phyloP scores from a whole-genome alignment of 2,797 vertebrate genomes.

The Staurois parvus region DNA sequence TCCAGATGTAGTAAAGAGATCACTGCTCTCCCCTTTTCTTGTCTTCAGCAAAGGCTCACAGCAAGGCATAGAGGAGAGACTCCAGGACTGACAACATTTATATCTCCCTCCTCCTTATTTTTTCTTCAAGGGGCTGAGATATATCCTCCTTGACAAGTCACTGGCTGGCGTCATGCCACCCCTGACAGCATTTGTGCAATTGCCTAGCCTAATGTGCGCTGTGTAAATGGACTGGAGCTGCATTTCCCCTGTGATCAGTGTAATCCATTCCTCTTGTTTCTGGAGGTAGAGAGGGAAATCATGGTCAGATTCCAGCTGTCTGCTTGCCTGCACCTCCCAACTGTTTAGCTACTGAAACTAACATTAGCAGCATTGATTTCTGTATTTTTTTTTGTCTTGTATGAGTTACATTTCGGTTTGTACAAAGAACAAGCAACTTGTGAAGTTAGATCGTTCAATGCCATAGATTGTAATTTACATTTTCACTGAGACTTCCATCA shows the following conservation, averaged over 20 bases:
- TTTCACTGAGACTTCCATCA: no score
- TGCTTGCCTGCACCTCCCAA: background rate
- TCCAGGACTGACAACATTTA: conserved; percentile 20
- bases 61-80: background rate
- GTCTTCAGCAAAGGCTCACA: background rate
- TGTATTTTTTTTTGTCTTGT: no score
- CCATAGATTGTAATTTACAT: no score
- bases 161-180: conserved; percentile 39
- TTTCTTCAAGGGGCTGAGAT: conserved; percentile 42
- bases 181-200: conserved; percentile 13
- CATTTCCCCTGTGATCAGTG: background rate
- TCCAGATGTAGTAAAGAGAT: background rate
- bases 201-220: background rate
- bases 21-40: background rate
- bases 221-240: background rate
- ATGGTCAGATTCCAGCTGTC: background rate
- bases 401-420: no score
- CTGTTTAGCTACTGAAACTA: background rate
- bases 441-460: no score
- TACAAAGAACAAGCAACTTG: no score
- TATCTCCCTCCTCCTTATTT: conserved; percentile 15
- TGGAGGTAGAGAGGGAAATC: background rate
- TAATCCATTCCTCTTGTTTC: background rate
- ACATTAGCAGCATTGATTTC: no score
- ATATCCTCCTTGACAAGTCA: conserved; percentile 22